Conservation (phyloP, 2,888 invertebrate species). For the Heliconius hortense region DNA sequence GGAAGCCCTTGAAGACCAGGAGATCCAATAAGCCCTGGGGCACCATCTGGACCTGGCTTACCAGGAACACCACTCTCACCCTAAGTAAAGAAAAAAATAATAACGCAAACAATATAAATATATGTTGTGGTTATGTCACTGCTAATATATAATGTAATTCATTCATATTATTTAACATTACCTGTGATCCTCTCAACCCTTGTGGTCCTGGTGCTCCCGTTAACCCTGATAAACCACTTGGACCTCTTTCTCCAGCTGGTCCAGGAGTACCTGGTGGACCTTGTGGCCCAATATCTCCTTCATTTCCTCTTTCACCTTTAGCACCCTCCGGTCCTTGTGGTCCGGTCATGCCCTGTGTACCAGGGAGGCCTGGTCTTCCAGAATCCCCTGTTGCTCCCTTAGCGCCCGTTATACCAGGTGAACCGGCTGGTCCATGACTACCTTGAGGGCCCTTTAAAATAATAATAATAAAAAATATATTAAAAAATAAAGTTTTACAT, state of each 20-base stretch:
- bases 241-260: slow-evolving; percentile 85
- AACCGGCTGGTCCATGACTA: slow-evolving; percentile 85
- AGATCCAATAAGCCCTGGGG: slow-evolving; percentile 85
- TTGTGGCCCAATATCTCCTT: slow-evolving; percentile 85
- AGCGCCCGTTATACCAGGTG: slow-evolving; percentile 84
- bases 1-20: slow-evolving; percentile 85
- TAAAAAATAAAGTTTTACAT: background rate
- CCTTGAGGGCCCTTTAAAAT: slow-evolving; percentile 86
- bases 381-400: slow-evolving; percentile 88
- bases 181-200: slow-evolving; percentile 84
- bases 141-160: background rate
- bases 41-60: slow-evolving; percentile 87
- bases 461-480: background rate
- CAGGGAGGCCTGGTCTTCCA: slow-evolving; percentile 85
- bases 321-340: slow-evolving; percentile 86
- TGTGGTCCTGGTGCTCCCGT: slow-evolving; percentile 84
- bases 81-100: slow-evolving; percentile 52
- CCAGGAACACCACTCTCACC: slow-evolving; percentile 88
- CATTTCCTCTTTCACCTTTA: slow-evolving; percentile 88
- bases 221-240: slow-evolving; percentile 83
- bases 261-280: slow-evolving; percentile 88
- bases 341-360: slow-evolving; percentile 87
- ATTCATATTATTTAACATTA: slow-evolving; percentile 49
- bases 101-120: background rate
- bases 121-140: background rate